phyloP scores from a whole-genome alignment of 2,888 invertebrate genomes.

The Asteroscopus sphinx region DNA sequence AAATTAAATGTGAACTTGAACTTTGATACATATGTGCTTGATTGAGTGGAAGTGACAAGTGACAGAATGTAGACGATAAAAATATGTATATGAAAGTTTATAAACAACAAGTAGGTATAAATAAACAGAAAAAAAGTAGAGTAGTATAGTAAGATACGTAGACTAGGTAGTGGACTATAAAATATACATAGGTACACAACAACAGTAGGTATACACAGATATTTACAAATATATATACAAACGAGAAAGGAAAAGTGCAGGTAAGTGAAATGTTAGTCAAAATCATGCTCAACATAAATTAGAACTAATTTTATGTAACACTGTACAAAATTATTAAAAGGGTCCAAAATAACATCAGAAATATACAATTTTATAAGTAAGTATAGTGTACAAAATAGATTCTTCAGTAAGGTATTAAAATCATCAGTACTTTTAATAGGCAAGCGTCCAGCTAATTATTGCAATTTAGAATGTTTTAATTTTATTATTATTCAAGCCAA shows the following conservation, averaged over 20 bases:
- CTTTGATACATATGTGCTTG: conserved; percentile 26
- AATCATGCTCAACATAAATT: conserved; percentile 27
- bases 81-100: conserved; percentile 5
- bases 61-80: conserved; percentile 14
- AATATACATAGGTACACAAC: conserved; percentile 4
- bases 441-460: conserved; percentile 54
- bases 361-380: conserved; percentile 13
- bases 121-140: too few relatives aligned
- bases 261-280: conserved; percentile 29
- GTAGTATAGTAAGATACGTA: conserved; percentile 1
- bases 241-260: conserved; percentile 15
- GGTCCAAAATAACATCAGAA: background rate
- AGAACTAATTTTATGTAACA: conserved; percentile 5
- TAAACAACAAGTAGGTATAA: background rate
- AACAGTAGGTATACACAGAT: conserved; percentile 25
- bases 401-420: conserved; percentile 41
- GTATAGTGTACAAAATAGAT: conserved; percentile 23
- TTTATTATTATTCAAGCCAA: conserved; percentile 50
- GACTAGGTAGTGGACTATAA: conserved; percentile 5
- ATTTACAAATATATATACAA: conserved; percentile 38
- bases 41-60: conserved; percentile 22
- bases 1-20: conserved; percentile 18
- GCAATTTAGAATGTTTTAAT: conserved; percentile 44
- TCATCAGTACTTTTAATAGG: conserved; percentile 59
- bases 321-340: conserved; percentile 11